Base-by-base conservation (phyloP, 2,113 vertebrate genomes). In the Aegotheles bennettii region DNA sequence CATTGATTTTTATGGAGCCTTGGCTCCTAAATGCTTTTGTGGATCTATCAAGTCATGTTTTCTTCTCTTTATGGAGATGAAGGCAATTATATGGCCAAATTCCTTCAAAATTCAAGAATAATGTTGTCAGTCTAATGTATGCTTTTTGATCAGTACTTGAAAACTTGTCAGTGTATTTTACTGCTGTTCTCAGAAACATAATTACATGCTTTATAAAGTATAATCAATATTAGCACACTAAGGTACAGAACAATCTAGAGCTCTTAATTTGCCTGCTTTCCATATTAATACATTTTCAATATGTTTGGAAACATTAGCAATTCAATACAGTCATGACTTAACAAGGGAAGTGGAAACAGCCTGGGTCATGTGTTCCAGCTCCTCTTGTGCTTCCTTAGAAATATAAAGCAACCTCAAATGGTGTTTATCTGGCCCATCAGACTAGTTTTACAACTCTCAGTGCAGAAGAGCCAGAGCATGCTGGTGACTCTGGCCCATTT, bases 91-190 rank as follows among this genome's bases (percentile, higher is more conserved):
- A 59, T 84, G 63, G 79, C 43, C 57, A 92, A 91, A 92, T 80
- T 77, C 29, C 31, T 92, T 93, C 63, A 84, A 88, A 95, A 94
- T 31, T 17, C 23, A 77, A 92, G 56, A 87, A 86, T n/a, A 90
- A 18, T n/a, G 0, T 4, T 93, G 67, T 59, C 71, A 86, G 13
- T 83, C 18, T 84, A 84, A 90, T 56, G 9, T 33, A 67, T 86
- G 54, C 57, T 47, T 95, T 93, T 93, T 73, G 67, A 94, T 86
- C 48, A 77, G 80, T 77, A 74, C 61, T 84, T 73, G 61, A 95
- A 83, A 85, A 84, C 54, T 77, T 90, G 78, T 93, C 84, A 77
- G 56, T 77, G 21, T 67, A 70, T 95, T 95, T 88, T 86, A 88
- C 60, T 74, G 71, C 54, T 5, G 7, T 93, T 50, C 71, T 88